These are phyloP conservation scores for Jacana jacana DNA, from an alignment of 2,113 vertebrate genomes.

Conservation along the genomic window DNA sequence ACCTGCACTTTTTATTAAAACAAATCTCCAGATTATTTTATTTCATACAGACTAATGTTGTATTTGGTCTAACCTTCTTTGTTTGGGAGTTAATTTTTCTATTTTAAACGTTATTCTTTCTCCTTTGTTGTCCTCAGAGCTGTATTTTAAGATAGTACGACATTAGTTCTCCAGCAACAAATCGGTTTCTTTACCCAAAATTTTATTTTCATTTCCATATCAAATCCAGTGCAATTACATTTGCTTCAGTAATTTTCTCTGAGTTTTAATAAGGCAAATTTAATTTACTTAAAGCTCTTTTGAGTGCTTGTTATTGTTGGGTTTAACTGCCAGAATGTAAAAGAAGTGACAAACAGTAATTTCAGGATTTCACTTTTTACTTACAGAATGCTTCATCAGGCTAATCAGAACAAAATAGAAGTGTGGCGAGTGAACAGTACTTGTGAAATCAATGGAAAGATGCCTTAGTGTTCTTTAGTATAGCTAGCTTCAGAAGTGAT, in stretches of 20 bases:
- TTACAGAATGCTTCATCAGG: background rate
- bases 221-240: background rate
- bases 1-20: background rate
- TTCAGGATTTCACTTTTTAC: background rate
- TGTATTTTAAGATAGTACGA: background rate
- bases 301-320: background rate
- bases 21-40: background rate
- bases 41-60: background rate
- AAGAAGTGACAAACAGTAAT: background rate
- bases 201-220: background rate
- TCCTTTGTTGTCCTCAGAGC: background rate
- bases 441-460: background rate
- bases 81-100: background rate
- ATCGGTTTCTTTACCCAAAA: background rate
- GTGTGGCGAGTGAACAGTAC: background rate
- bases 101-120: background rate
- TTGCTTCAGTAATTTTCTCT: background rate
- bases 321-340: background rate
- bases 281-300: background rate
- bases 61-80: background rate
- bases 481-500: background rate
- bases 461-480: background rate
- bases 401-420: background rate
- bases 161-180: background rate
- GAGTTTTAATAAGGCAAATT: background rate